Evolutionary conservation across 2,113 vertebrate genomes (phyloP).

Genomic region (Heterocephalus glaber): DNA sequence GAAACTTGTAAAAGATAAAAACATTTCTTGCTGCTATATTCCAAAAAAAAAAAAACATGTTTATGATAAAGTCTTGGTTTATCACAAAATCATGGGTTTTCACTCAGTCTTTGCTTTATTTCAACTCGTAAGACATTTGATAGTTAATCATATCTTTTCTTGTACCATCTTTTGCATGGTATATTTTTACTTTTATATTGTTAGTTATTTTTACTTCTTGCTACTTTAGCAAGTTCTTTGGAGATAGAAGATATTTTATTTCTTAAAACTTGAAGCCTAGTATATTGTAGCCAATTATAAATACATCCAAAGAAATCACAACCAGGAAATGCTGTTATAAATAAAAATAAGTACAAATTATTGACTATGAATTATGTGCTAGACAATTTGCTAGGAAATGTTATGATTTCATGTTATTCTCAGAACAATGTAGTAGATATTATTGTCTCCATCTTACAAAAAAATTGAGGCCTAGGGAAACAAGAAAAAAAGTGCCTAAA

Average conservation of each 20-base stretch:
- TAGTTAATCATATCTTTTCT: neutral
- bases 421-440: neutral
- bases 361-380: neutral
- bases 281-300: neutral
- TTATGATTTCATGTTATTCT: neutral
- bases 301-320: neutral
- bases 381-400: neutral
- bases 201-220: conserved; percentile 24
- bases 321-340: conserved; percentile 5
- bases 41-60: neutral
- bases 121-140: neutral
- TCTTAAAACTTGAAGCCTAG: neutral
- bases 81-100: neutral
- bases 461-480: neutral
- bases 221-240: neutral
- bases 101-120: neutral
- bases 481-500: neutral
- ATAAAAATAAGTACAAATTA: neutral
- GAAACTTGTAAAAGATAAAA: conserved; percentile 8
- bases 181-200: neutral
- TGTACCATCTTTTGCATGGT: neutral
- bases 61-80: conserved; percentile 2
- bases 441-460: neutral
- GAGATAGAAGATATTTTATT: neutral
- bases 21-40: neutral